Percentiles rank a stretch among this genome's conserved stretches.
These are phyloP conservation scores for Pleuronectes platessa DNA, from an alignment of 2,113 vertebrate species.

Conservation along the genomic window DNA sequence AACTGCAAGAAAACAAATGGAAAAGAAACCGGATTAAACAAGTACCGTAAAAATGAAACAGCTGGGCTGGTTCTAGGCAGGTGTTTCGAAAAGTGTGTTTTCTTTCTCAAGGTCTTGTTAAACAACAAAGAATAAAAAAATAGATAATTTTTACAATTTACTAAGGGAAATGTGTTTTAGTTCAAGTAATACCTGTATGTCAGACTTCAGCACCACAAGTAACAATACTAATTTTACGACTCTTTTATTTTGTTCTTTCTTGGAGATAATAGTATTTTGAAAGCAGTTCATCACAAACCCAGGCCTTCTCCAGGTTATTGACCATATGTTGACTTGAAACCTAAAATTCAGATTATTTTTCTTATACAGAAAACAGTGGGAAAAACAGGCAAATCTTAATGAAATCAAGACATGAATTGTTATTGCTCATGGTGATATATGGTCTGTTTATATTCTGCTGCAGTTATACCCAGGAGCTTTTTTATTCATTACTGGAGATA, in stretches of 20 bases:
- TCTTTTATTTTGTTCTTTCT: too few relatives aligned
- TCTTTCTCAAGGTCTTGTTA: neutral
- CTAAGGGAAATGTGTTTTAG: neutral
- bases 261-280: too few relatives aligned
- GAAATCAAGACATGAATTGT: neutral
- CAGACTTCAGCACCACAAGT: neutral
- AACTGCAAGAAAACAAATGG: conserved; percentile 1
- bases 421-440: neutral
- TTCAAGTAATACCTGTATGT: neutral
- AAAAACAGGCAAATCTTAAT: neutral
- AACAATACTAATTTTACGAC: neutral
- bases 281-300: too few relatives aligned
- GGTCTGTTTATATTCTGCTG: neutral
- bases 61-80: too few relatives aligned
- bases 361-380: neutral
- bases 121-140: neutral
- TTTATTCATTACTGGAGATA: neutral
- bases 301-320: neutral
- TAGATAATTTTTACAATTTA: neutral
- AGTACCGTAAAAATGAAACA: too few relatives aligned
- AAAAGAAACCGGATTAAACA: too few relatives aligned
- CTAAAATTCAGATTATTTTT: neutral
- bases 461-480: neutral
- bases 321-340: neutral
- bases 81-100: too few relatives aligned